These are phyloP conservation scores for Cactoblastis cactorum DNA, from an alignment of 2,888 invertebrate species.

Conservation along the genomic window DNA sequence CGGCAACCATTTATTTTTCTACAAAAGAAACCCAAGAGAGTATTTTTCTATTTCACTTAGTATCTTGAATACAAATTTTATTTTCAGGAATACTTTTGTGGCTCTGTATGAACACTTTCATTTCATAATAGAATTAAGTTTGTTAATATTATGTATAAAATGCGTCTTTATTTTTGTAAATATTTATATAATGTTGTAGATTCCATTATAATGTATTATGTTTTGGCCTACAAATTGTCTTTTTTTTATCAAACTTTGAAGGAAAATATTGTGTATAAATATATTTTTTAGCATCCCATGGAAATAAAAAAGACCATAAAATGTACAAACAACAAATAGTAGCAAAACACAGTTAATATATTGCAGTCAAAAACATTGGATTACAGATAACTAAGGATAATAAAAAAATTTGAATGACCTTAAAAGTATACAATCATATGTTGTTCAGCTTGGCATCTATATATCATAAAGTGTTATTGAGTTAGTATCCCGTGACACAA, in stretches of 20 bases:
- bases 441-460: too few species aligned
- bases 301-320: too few species aligned
- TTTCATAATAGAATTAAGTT: neutral
- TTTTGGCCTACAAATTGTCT: neutral
- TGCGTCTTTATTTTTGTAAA: neutral
- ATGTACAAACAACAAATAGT: too few species aligned
- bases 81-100: neutral
- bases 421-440: too few species aligned
- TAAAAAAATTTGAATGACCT: too few species aligned
- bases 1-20: constrained; percentile 43
- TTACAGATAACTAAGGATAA: too few species aligned
- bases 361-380: too few species aligned
- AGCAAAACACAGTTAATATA: too few species aligned
- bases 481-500: too few species aligned
- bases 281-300: too few species aligned
- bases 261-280: too few species aligned
- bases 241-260: neutral
- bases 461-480: too few species aligned
- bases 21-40: constrained; percentile 40
- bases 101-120: neutral
- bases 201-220: neutral
- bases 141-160: neutral
- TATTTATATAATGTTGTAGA: neutral
- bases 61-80: neutral
- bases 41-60: constrained; percentile 44